Base-by-base conservation (phyloP, 2,113 vertebrate genomes). In the Merops nubicus region DNA sequence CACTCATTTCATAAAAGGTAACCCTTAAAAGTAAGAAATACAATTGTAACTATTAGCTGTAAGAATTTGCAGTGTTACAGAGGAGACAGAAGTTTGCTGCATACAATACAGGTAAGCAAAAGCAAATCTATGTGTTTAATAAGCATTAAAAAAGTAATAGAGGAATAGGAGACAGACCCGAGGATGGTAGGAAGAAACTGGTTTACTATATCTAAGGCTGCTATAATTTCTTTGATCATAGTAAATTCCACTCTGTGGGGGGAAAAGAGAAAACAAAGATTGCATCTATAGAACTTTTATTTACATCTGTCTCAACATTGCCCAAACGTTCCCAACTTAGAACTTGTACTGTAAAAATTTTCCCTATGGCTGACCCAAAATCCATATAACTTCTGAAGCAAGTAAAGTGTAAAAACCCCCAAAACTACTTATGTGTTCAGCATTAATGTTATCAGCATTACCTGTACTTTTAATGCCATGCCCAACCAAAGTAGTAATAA, bases 221-320 rank as follows among this genome's bases (percentile, higher is more conserved):
- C 96, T 99, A 98, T 99, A 99, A 96, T 98, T 99, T 98, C 99
- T 99, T 95, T 99, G 98, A 98, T 99, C 99, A 74, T 98, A 98
- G 98, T 99, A 99, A 94, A 99, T 97, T 97, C 99, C 99, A 96
- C 98, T 99, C 99, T 99, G 97, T 85, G 96, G 95, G 96, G 85
- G 78, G 19, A 93, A 77, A 42, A 72, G 72, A 82, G 6, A 81
- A 59, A 88, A 76, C 8, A 62, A 62, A 94, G 19, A 34, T 80
- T 5, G 5, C 15, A 78, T 45, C 29, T 85, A 22, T 28, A 88
- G 25, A 89, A 43, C 6, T 34, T 92, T 23, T 18, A 79, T 86
- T 87, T 48, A 29, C 23, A 50, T 85, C 9, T 56, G 15, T 62
- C 16, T 80, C 40, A 56, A 72, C 16, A 64, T 28, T 73, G 50